A percentile compares a stretch with the other conserved stretches of the same genome.
Evolutionary conservation across 2,113 vertebrate genomes (phyloP).

Genomic region (Chroicocephalus ridibundus): DNA sequence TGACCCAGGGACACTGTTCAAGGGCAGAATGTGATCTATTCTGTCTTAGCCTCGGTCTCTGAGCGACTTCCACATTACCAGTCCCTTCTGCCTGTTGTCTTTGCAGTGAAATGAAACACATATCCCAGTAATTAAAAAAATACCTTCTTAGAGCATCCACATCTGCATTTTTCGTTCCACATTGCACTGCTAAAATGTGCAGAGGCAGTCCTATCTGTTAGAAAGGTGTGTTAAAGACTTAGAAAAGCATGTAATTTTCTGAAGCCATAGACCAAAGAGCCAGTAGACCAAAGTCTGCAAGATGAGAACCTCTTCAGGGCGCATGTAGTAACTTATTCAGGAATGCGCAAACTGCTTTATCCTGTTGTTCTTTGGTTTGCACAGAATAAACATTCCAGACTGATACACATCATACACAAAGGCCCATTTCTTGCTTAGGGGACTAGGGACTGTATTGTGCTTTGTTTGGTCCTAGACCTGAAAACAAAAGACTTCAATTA

Average conservation of each 20-base stretch:
- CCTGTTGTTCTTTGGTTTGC: not conserved
- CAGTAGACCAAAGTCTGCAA: not conserved
- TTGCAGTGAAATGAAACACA: not conserved
- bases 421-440: not conserved
- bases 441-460: not conserved
- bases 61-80: not conserved
- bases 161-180: not conserved
- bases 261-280: not conserved
- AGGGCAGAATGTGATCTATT: not conserved
- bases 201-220: not conserved
- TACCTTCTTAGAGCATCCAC: not conserved
- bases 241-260: not conserved
- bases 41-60: not conserved
- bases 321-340: not conserved
- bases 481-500: not conserved
- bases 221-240: not conserved
- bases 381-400: slow-evolving; percentile 8
- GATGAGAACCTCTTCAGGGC: not conserved
- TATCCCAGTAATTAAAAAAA: not conserved
- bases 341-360: not conserved
- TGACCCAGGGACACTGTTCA: not conserved
- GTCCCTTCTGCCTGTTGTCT: not conserved
- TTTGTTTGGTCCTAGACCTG: not conserved
- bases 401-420: not conserved
- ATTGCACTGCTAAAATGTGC: not conserved